phyloP scores from a whole-genome alignment of 2,113 vertebrate species.

The Sceloporus undulatus region DNA sequence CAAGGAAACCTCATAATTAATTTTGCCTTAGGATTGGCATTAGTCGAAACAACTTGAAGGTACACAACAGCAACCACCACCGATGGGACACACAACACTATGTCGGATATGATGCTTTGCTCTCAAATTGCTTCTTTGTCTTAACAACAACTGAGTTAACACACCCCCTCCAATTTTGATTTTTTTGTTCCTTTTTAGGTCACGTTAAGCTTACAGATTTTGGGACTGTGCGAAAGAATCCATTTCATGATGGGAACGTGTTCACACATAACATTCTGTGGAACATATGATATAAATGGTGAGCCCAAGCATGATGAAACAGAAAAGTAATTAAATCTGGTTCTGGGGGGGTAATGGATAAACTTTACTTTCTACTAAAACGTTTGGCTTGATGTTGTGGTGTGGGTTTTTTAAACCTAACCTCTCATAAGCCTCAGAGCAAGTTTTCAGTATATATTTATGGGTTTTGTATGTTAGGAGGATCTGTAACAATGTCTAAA shows the following conservation, averaged over 20 bases:
- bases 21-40: too few relatives aligned
- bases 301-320: slow-evolving; percentile 80
- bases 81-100: neutral
- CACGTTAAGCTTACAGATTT: slow-evolving; percentile 99
- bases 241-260: slow-evolving; percentile 98
- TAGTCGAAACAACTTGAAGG: too few relatives aligned
- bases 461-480: too few relatives aligned
- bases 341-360: slow-evolving; percentile 72
- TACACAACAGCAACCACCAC: too few relatives aligned
- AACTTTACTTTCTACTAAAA: slow-evolving; percentile 66
- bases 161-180: neutral
- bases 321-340: slow-evolving; percentile 69
- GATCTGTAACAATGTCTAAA: neutral
- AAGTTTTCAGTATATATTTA: neutral
- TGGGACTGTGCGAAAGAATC: slow-evolving; percentile 98
- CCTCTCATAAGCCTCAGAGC: neutral
- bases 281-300: slow-evolving; percentile 99
- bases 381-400: slow-evolving; percentile 33
- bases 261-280: slow-evolving; percentile 99
- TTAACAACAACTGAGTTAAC: neutral
- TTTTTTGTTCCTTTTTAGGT: slow-evolving; percentile 77
- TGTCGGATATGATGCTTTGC: neutral
- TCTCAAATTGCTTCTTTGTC: neutral
- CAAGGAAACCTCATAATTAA: too few relatives aligned
- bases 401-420: neutral